Base-by-base conservation (phyloP, 2,797 vertebrate species). In the Sebastes nivosus region DNA sequence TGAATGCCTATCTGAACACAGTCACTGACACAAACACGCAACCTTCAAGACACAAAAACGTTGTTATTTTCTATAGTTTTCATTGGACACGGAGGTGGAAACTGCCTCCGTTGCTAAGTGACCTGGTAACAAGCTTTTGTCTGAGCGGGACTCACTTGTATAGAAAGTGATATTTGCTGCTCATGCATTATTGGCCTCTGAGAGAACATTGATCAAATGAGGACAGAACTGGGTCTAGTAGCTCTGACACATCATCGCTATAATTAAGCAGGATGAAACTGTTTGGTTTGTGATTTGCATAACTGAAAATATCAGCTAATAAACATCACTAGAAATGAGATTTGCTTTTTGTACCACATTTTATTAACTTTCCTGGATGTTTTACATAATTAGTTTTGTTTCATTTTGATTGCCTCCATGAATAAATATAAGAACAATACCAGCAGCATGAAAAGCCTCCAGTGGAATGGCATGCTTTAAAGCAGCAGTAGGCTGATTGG, bases 181-280 rank as follows among this genome's bases (percentile, higher is more conserved):
- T 74, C 55, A 14, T 87, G 54, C 67, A 87, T 74, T 82, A 73
- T 79, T 90, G 46, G 50, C 68, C 58, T 34, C 8, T 52, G 52
- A 86, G 71, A 87, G 59, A n/a, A 14, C 82, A 89, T 89, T 86
- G 82, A 92, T 94, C 88, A 93, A 81, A 86, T 36, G 7, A 74
- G 63, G 85, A 90, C 88, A 91, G 85, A 92, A 86, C 66, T 89
- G 70, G 86, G 84, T 89, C 65, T 70, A 69, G 36, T 30, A 10
- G 66, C 50, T 67, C 55, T 73, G 70, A 77, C 14, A 80, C 5
- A 12, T 80, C 4, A 12, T 80, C 30, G 54, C 50, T 16, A 78
- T 80, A 85, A 83, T 16, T 24, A 34, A 73, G 54, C 18, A 16
- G 24, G 50, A 42, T 57, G 18, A 61, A 69, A 57, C 14, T 29